Evolutionary conservation across 2,888 invertebrate species (phyloP).

Genomic region (Diachrysia chrysitis): DNA sequence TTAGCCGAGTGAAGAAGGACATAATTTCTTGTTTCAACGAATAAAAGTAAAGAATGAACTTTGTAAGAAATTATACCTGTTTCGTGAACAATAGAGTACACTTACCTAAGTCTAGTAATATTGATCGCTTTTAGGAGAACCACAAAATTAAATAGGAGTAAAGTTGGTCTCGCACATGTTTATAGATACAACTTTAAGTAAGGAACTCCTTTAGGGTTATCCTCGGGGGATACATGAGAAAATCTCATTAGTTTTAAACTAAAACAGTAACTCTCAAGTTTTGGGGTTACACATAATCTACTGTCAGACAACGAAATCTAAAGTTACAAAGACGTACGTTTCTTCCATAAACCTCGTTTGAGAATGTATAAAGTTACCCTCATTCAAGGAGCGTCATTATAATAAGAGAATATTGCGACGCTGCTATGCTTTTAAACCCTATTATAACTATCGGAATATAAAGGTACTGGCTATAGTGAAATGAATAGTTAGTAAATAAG

Average conservation of each 20-base stretch:
- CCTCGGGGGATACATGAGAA: constrained; percentile 52
- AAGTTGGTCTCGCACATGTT: constrained; percentile 15
- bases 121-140: neutral
- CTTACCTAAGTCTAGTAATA: neutral
- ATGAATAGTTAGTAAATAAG: neutral
- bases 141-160: neutral
- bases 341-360: constrained; percentile 19
- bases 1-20: too few species aligned
- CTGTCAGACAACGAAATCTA: constrained; percentile 24
- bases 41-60: too few species aligned
- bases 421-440: neutral
- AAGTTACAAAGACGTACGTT: constrained; percentile 29
- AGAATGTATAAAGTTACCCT: constrained; percentile 14
- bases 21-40: too few species aligned
- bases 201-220: constrained; percentile 12
- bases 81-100: neutral
- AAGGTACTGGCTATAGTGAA: neutral
- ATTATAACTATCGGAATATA: neutral
- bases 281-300: constrained; percentile 38
- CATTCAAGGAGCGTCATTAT: neutral
- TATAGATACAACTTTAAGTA: constrained; percentile 20
- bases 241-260: constrained; percentile 65
- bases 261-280: constrained; percentile 54
- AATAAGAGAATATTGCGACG: neutral
- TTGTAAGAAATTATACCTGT: too few species aligned